Evolutionary conservation across 2,113 vertebrate species (phyloP).

Genomic region (Thinocorus orbignyianus): DNA sequence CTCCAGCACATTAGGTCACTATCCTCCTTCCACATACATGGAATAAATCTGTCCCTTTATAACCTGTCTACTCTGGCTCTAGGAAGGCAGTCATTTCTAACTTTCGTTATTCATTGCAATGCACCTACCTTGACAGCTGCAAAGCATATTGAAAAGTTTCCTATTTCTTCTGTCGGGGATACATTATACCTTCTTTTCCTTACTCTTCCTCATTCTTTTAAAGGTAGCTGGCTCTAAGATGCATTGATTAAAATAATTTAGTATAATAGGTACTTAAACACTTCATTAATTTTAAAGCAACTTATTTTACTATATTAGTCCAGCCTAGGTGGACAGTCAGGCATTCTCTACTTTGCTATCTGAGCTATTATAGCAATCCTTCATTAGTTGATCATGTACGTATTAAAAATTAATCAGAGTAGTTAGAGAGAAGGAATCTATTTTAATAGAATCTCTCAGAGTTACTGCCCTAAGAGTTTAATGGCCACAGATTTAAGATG

Average conservation of each 20-base stretch:
- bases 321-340: not conserved
- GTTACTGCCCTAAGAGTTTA: not conserved
- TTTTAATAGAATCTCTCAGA: not conserved
- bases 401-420: not conserved
- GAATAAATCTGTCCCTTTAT: not conserved
- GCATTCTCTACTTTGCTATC: not conserved
- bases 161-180: not conserved
- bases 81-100: not conserved
- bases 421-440: not conserved
- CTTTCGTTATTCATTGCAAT: not conserved
- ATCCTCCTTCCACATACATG: not conserved
- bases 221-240: not conserved
- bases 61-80: not conserved
- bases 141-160: not conserved
- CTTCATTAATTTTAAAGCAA: not conserved
- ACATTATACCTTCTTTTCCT: not conserved
- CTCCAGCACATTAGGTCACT: not conserved
- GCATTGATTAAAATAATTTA: not conserved
- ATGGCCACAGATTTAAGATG: not conserved
- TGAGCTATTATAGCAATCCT: not conserved
- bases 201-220: not conserved
- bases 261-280: not conserved
- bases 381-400: not conserved
- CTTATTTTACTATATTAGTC: not conserved
- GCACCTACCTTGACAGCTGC: not conserved